A percentile compares a stretch with the other conserved stretches of the same genome.
phyloP scores from a whole-genome alignment of 2,797 vertebrate genomes.

The Rhincodon typus region DNA sequence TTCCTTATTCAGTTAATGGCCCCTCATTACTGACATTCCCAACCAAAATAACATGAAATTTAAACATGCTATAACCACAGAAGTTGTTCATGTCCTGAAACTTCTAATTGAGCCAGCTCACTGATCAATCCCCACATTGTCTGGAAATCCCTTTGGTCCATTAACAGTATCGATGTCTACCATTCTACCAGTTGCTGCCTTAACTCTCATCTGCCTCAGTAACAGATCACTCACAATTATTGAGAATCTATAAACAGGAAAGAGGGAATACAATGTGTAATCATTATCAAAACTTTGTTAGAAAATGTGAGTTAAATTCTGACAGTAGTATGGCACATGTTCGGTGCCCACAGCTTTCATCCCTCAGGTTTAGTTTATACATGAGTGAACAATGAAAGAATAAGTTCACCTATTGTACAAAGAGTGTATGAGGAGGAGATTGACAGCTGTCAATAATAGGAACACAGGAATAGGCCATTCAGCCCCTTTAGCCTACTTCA shows the following conservation, averaged over 20 bases:
- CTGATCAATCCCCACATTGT: background rate
- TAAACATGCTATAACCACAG: background rate
- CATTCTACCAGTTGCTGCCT: background rate
- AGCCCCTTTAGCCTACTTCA: too few relatives aligned
- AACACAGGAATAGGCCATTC: too few relatives aligned
- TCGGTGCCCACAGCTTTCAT: background rate
- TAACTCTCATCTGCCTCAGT: background rate
- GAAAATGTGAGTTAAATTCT: background rate
- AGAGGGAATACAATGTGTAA: background rate
- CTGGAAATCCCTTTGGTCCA: background rate
- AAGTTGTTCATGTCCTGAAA: background rate
- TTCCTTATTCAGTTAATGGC: background rate
- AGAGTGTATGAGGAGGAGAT: background rate
- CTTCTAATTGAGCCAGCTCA: background rate
- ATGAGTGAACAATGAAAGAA: background rate
- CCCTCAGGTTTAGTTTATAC: background rate
- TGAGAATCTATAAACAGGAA: background rate
- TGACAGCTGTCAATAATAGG: background rate
- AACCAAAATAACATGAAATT: background rate
- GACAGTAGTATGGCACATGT: background rate
- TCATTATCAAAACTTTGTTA: background rate
- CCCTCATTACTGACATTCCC: background rate
- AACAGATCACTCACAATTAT: background rate
- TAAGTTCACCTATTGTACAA: background rate
- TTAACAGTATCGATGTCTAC: background rate